Evolutionary conservation across 2,113 vertebrate genomes (phyloP).

Genomic region (Bubo scandiacus): DNA sequence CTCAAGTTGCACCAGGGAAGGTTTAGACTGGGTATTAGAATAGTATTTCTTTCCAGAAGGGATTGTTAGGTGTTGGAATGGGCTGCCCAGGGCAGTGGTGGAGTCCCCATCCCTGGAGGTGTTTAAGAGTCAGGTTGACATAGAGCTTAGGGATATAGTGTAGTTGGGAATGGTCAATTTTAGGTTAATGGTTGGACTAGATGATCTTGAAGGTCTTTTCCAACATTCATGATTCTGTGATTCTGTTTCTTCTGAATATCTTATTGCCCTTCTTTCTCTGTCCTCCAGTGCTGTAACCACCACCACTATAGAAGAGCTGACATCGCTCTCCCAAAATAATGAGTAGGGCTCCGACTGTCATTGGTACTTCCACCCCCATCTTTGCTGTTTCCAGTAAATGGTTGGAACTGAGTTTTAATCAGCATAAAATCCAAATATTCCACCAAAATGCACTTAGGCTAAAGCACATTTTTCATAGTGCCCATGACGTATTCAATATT

Average conservation of each 20-base stretch:
- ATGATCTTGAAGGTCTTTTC: too few species aligned
- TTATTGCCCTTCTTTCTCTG: not conserved
- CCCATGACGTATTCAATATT: not conserved
- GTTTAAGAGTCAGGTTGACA: too few species aligned
- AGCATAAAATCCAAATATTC: not conserved
- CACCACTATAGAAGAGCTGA: not conserved
- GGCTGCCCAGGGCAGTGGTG: too few species aligned
- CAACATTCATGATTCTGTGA: too few species aligned
- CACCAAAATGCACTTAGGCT: not conserved
- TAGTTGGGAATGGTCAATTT: too few species aligned
- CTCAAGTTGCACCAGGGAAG: too few species aligned
- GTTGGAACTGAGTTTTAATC: not conserved
- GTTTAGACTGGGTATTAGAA: too few species aligned
- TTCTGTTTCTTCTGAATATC: not conserved
- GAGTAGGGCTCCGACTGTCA: not conserved
- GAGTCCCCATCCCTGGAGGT: too few species aligned
- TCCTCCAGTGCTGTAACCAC: not conserved
- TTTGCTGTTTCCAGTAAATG: not conserved
- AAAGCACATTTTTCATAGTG: not conserved
- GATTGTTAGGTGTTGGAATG: too few species aligned
- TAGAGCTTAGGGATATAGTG: too few species aligned
- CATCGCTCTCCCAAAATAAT: rapidly evolving
- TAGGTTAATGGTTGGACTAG: too few species aligned
- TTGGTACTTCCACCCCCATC: not conserved
- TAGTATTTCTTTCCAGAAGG: too few species aligned